Base-by-base conservation (phyloP, 2,888 invertebrate species). In the Scaptomyza parva region DNA sequence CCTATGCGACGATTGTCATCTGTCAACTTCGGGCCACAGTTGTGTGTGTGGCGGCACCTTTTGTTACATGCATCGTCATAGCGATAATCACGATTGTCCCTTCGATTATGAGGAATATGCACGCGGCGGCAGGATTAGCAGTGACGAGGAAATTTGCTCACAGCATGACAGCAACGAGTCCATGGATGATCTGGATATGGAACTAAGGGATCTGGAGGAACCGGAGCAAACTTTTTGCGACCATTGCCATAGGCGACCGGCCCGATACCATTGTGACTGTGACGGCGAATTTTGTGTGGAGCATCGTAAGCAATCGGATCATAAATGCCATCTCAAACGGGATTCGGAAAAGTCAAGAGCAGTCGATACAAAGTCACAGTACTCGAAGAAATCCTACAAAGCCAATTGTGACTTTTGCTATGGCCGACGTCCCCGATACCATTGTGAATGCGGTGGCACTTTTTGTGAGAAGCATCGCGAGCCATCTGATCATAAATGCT, bases 1-100 rank as follows among this genome's bases (percentile, higher is more conserved):
- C 1, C 0, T 3, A 3, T 37, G 37, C 37, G 17, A 37, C 3
- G 17, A 9, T 3, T 37, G 37, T 17, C 0, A 0, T 8, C 9
- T 17, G 1, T 2, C 8, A 17, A 37, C 37, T 0, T 3, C 8
- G 2, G 37, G 17, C 2, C 12, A 37, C 9, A 0, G 0, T 0
- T 37, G 37, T 37, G 17, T 37, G 7, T 37, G 37, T 17, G 37
- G 37, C 37, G 37, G 37, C 8, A 17, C 9, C 37, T 37, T 1
- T 37, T 37, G 37, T 17, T 37, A 37, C 37, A 17, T 8, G 17
- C 37, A 37, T 17, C 37, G 37, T 17, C 37, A 37, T 37, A 37
- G 37, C 37, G 37, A 17, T 0, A 37, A 37, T 17, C 37, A 37
- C 9, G 0, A 17, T 5, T 37, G 37, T 4, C 9, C 0, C 17